These are phyloP conservation scores for Oryctolagus cuniculus DNA, from an alignment of 2,113 vertebrate genomes.

Conservation along the genomic window DNA sequence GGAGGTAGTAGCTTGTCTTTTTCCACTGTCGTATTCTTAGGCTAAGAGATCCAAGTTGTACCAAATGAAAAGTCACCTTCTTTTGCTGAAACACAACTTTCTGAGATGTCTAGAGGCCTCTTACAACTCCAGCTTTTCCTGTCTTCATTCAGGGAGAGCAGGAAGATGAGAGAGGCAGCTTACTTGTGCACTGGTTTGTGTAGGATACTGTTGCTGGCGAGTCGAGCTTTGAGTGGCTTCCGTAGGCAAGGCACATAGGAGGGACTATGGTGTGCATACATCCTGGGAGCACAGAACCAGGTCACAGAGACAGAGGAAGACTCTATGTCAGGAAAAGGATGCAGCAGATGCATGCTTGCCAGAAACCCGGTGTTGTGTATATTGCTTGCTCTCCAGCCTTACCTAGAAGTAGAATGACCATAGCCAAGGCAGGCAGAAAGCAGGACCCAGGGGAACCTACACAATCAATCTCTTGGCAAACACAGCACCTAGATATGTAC, in stretches of 20 bases:
- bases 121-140: not conserved
- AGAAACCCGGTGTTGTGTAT: not conserved
- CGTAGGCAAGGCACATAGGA: rapidly evolving
- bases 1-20: not conserved
- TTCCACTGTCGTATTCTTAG: not conserved
- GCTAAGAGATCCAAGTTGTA: not conserved
- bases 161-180: not conserved
- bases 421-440: not conserved
- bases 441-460: not conserved
- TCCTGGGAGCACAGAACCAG: not conserved
- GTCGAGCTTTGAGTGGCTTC: not conserved
- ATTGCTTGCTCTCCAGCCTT: not conserved
- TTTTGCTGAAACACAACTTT: not conserved
- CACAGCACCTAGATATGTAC: not conserved
- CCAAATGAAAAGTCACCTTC: not conserved
- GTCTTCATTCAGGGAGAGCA: not conserved
- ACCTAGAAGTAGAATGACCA: not conserved
- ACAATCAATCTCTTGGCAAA: not conserved
- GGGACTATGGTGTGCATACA: rapidly evolving
- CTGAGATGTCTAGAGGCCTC: not conserved
- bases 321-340: not conserved
- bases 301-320: not conserved
- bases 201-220: not conserved
- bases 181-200: not conserved
- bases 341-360: not conserved